Evolutionary conservation across 2,797 vertebrate species (phyloP).

Genomic region (Tarsius wallacei): DNA sequence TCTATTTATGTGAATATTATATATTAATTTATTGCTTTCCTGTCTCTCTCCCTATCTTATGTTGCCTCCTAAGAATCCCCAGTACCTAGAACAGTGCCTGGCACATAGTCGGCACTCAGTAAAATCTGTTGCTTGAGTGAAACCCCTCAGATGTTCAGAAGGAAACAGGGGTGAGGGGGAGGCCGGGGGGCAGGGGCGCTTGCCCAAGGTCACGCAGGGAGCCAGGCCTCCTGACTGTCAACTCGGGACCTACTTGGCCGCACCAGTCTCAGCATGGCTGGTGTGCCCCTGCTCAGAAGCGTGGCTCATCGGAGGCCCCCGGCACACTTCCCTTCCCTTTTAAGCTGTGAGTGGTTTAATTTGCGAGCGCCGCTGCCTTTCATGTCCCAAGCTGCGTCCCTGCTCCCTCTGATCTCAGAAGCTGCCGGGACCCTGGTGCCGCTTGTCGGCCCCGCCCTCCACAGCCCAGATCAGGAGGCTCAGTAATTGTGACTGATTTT

Average conservation of each 20-base stretch:
- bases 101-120: background rate
- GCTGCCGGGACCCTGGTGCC: constrained; percentile 86
- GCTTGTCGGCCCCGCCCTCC: constrained; percentile 88
- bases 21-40: background rate
- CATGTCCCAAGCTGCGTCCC: constrained; percentile 88
- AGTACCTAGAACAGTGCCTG: background rate
- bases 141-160: background rate
- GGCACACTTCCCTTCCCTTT: constrained; percentile 87
- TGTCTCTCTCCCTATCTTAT: background rate
- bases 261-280: background rate
- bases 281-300: background rate
- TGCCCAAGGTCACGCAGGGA: background rate
- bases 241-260: background rate
- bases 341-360: constrained; percentile 90
- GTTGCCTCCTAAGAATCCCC: background rate
- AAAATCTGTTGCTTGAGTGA: background rate
- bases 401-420: constrained; percentile 89
- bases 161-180: background rate
- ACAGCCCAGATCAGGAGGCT: constrained; percentile 88
- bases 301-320: constrained; percentile 70
- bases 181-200: background rate
- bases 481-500: constrained; percentile 89
- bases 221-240: background rate
- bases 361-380: constrained; percentile 88
- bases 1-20: background rate